A percentile compares a stretch with the other conserved stretches of the same genome.
phyloP scores from a whole-genome alignment of 2,888 invertebrate species.

The Tuta absoluta region DNA sequence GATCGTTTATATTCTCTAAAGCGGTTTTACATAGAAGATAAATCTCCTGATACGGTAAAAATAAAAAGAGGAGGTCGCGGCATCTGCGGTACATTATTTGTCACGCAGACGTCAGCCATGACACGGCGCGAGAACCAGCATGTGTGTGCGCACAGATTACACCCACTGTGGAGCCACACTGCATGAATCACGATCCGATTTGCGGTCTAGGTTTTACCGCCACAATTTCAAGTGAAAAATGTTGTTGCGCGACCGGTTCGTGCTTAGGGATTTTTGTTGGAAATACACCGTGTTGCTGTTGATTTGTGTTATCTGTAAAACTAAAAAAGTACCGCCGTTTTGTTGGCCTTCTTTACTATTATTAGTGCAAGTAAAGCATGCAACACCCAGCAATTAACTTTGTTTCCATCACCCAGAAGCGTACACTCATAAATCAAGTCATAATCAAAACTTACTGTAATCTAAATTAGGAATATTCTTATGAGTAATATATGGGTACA shows the following conservation, averaged over 20 bases:
- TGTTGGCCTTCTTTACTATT: too few relatives aligned
- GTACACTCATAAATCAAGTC: too few relatives aligned
- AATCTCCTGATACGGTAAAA: slow-evolving; percentile 14
- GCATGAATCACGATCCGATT: slow-evolving; percentile 25
- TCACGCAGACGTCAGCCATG: slow-evolving; percentile 20
- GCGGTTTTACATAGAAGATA: slow-evolving; percentile 10
- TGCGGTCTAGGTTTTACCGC: slow-evolving; percentile 8
- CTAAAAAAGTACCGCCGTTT: too few relatives aligned
- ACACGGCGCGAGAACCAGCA: slow-evolving; percentile 18
- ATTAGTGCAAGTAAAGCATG: too few relatives aligned
- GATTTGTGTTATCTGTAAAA: neutral
- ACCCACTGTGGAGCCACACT: slow-evolving; percentile 5
- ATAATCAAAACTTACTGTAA: too few relatives aligned
- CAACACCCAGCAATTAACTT: too few relatives aligned
- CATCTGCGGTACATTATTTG: slow-evolving; percentile 21
- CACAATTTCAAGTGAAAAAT: slow-evolving; percentile 7
- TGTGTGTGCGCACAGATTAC: slow-evolving; percentile 19
- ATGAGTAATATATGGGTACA: too few relatives aligned
- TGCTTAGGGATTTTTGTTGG: neutral
- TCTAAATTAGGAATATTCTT: too few relatives aligned
- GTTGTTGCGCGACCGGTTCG: neutral
- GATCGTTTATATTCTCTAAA: neutral
- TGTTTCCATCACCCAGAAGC: too few relatives aligned
- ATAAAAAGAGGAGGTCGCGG: slow-evolving; percentile 11
- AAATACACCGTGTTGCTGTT: neutral